phyloP scores from a whole-genome alignment of 2,797 vertebrate species.

The Pampus argenteus region DNA sequence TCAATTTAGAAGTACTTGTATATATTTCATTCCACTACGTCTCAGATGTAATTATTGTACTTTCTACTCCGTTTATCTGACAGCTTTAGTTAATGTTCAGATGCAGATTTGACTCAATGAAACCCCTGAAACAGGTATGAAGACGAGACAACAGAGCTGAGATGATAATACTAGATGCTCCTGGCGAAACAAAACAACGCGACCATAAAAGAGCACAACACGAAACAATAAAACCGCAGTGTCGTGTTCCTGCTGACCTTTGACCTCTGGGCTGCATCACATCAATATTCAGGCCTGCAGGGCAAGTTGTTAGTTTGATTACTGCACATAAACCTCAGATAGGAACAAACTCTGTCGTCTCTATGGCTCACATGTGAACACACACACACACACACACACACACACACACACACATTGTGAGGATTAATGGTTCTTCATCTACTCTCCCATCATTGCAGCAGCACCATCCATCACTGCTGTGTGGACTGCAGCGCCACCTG shows the following conservation, averaged over 20 bases:
- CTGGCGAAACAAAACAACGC: not conserved
- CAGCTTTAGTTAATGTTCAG: too few species aligned
- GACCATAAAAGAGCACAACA: not conserved
- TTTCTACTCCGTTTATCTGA: too few species aligned
- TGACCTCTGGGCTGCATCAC: constrained; percentile 54
- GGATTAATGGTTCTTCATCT: constrained; percentile 60
- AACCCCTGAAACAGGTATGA: too few species aligned
- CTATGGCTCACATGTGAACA: constrained; percentile 25
- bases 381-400: constrained; percentile 34
- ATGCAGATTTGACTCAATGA: too few species aligned
- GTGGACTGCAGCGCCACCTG: constrained; percentile 59
- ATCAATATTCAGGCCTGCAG: constrained; percentile 43
- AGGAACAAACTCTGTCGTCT: constrained; percentile 31
- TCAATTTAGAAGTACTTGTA: too few species aligned
- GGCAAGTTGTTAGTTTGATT: constrained; percentile 70
- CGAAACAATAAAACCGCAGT: not conserved
- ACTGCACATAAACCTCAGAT: constrained; percentile 48
- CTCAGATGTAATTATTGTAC: too few species aligned
- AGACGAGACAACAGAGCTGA: too few species aligned
- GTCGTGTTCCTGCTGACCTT: constrained; percentile 36
- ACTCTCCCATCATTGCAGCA: constrained; percentile 45
- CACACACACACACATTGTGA: constrained; percentile 20
- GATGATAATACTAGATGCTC: not conserved
- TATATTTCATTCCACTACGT: too few species aligned
- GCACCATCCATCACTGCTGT: constrained; percentile 11